Evolutionary conservation across 2,113 vertebrate species (phyloP).

Genomic region (Bujurquina vittata): DNA sequence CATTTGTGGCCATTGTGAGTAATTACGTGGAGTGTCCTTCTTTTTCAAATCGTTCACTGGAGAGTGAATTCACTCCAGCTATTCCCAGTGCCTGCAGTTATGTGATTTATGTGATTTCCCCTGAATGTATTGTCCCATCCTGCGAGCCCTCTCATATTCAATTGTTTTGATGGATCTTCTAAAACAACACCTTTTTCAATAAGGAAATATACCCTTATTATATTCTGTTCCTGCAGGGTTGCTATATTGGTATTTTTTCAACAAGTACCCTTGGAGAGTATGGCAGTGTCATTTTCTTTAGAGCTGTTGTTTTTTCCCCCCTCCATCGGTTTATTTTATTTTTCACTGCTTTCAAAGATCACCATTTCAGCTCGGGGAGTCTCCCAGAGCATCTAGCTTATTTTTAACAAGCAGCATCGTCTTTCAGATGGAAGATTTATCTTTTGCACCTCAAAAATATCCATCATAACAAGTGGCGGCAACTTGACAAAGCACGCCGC

Average conservation of each 20-base stretch:
- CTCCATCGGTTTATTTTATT: constrained; percentile 35
- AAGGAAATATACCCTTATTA: constrained; percentile 67
- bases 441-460: constrained; percentile 35
- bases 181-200: constrained; percentile 68
- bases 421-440: constrained; percentile 54
- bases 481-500: constrained; percentile 9
- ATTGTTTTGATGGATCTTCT: constrained; percentile 76
- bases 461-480: constrained; percentile 42
- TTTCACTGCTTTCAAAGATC: constrained; percentile 29
- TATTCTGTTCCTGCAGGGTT: constrained; percentile 52
- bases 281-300: constrained; percentile 44
- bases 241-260: constrained; percentile 65
- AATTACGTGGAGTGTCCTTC: constrained; percentile 56
- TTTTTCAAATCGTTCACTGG: constrained; percentile 14
- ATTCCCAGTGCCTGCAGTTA: constrained; percentile 47
- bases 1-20: constrained; percentile 46
- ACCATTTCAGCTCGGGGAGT: constrained; percentile 14
- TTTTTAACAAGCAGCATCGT: constrained; percentile 63
- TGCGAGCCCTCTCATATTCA: constrained; percentile 63
- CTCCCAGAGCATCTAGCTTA: constrained; percentile 26
- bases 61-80: constrained; percentile 27
- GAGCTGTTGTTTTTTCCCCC: constrained; percentile 36
- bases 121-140: constrained; percentile 53
- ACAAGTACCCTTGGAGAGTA: constrained; percentile 52
- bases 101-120: constrained; percentile 73